A percentile compares a stretch with the other conserved stretches of the same genome.
Evolutionary conservation across 92 coral and sea anemone genomes (phyloP).

Genomic region (Heliopora coerulea): DNA sequence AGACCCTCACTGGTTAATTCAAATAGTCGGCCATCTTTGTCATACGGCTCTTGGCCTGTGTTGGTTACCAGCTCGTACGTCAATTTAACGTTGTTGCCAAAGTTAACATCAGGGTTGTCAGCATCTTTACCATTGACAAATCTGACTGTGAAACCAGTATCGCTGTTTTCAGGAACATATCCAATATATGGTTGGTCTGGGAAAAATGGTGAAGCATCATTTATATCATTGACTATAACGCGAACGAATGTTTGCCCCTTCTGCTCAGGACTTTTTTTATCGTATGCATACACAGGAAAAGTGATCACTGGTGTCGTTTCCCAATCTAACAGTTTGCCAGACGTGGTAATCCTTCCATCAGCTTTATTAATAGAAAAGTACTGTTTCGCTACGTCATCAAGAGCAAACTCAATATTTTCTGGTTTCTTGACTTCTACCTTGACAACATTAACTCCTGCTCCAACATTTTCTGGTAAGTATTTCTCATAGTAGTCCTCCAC

Average conservation of each 20-base stretch:
- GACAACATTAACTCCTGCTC: constrained; percentile 27
- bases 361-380: constrained; percentile 58
- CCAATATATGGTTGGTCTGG: constrained; percentile 41
- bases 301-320: constrained; percentile 54
- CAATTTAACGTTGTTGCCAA: constrained; percentile 30
- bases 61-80: constrained; percentile 27
- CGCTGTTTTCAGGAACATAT: constrained; percentile 8
- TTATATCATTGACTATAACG: constrained; percentile 28
- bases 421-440: constrained; percentile 20
- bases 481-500: constrained; percentile 28
- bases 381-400: constrained; percentile 59
- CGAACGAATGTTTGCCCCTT: constrained; percentile 43
- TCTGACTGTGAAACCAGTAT: constrained; percentile 6
- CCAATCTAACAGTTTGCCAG: constrained; percentile 49
- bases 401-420: not conserved
- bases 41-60: constrained; percentile 34
- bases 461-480: constrained; percentile 35
- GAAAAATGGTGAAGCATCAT: constrained; percentile 34
- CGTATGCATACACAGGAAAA: constrained; percentile 29
- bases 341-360: constrained; percentile 65
- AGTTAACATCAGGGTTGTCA: constrained; percentile 31
- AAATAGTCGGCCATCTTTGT: constrained; percentile 31
- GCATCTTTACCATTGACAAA: constrained; percentile 17
- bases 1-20: constrained; percentile 4
- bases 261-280: not conserved